Conservation (phyloP, 2,113 vertebrate species). For the Toxostoma redivivum region DNA sequence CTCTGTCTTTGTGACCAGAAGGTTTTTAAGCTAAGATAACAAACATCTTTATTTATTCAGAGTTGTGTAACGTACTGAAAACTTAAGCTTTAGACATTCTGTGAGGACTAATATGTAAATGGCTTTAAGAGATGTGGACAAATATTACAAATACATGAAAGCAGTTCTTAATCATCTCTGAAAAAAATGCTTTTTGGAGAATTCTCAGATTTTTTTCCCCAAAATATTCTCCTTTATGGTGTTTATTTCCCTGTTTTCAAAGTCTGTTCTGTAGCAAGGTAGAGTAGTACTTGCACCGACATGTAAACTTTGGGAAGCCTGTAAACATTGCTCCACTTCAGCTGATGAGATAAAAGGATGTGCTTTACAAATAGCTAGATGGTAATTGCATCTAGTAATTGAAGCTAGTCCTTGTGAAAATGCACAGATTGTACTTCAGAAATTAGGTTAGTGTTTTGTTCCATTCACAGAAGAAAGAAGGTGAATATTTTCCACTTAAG, state of each 20-base stretch:
- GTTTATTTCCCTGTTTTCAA: not conserved
- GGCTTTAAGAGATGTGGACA: not conserved
- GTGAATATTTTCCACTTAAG: not conserved
- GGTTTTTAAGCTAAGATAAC: not conserved
- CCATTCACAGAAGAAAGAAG: not conserved
- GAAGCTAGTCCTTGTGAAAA: not conserved
- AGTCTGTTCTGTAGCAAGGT: not conserved
- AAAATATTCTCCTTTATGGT: not conserved
- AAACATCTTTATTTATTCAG: not conserved
- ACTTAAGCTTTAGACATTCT: not conserved
- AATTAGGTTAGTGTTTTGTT: not conserved
- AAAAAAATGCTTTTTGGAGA: not conserved
- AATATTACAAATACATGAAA: not conserved
- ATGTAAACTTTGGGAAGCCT: not conserved
- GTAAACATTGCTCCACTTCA: not conserved
- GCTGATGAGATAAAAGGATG: not conserved
- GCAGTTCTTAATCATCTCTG: not conserved
- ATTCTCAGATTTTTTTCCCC: not conserved
- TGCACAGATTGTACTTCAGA: not conserved
- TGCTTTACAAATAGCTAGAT: not conserved
- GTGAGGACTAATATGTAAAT: not conserved
- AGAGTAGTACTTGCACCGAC: not conserved
- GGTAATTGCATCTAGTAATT: not conserved
- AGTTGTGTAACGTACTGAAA: not conserved
- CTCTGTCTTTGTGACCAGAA: not conserved